phyloP scores from a whole-genome alignment of 1,140 invertebrate species.

The Thaumetopoea pityocampa region DNA sequence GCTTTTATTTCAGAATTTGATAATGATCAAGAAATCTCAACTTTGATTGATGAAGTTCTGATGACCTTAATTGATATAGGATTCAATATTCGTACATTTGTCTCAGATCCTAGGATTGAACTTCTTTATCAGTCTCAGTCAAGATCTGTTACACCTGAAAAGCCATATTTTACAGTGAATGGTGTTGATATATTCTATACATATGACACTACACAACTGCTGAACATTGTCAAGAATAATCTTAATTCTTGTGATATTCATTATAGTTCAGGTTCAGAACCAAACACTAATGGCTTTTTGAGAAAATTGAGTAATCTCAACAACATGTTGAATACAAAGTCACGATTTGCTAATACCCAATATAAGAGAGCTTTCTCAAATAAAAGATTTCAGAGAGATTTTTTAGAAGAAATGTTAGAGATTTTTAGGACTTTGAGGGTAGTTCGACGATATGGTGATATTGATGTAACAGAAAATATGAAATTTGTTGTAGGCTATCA shows the following conservation, averaged over 20 bases:
- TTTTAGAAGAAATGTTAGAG: slow-evolving; percentile 2
- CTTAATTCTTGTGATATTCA: slow-evolving; percentile 2
- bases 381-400: slow-evolving; percentile 2
- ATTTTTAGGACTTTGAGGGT: slow-evolving; percentile 7
- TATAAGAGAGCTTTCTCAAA: slow-evolving; percentile 2
- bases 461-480: slow-evolving; percentile 3
- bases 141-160: slow-evolving; percentile 10
- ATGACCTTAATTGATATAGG: slow-evolving; percentile 21
- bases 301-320: slow-evolving; percentile 1
- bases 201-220: slow-evolving; percentile 19
- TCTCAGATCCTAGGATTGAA: slow-evolving; percentile 19
- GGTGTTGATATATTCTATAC: slow-evolving; percentile 24
- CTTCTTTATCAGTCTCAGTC: slow-evolving; percentile 10
- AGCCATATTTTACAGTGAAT: slow-evolving; percentile 17
- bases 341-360: background rate
- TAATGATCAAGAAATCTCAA: slow-evolving; percentile 11
- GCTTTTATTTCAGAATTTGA: slow-evolving; percentile 14
- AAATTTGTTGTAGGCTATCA: slow-evolving; percentile 9
- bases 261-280: background rate
- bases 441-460: background rate
- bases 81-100: slow-evolving; percentile 18
- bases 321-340: slow-evolving; percentile 1
- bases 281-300: background rate
- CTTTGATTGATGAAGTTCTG: slow-evolving; percentile 20
- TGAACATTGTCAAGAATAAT: slow-evolving; percentile 15